These are phyloP conservation scores for Champsocephalus esox DNA, from an alignment of 2,797 vertebrate species.

Conservation along the genomic window DNA sequence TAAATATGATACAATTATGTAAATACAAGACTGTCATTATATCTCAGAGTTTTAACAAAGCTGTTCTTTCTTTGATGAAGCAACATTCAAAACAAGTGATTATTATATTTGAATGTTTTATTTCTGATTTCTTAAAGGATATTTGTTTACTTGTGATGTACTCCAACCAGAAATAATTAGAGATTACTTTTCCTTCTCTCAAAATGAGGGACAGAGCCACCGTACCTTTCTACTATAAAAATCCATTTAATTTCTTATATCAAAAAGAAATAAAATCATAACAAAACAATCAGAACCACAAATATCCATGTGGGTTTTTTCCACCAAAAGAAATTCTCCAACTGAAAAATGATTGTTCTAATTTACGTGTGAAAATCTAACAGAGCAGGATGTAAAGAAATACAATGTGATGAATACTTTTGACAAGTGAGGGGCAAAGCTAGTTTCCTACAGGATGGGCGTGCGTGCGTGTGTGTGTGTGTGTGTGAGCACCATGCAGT, in stretches of 20 bases:
- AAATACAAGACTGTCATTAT: conserved; percentile 43
- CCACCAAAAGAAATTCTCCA: conserved; percentile 77
- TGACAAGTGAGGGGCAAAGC: conserved; percentile 66
- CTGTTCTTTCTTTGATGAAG: conserved; percentile 36
- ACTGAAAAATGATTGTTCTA: conserved; percentile 77
- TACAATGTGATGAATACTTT: conserved; percentile 74
- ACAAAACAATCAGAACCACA: conserved; percentile 83
- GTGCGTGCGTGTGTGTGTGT: not conserved
- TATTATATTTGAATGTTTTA: conserved; percentile 80
- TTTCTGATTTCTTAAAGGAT: conserved; percentile 84
- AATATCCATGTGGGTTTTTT: conserved; percentile 80
- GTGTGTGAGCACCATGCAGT: conserved; percentile 80
- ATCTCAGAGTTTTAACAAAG: conserved; percentile 28
- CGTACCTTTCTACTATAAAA: conserved; percentile 90
- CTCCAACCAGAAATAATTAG: conserved; percentile 87
- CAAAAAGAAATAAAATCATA: conserved; percentile 82
- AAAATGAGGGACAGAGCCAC: conserved; percentile 84
- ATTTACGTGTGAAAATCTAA: conserved; percentile 70
- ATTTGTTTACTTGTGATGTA: conserved; percentile 81
- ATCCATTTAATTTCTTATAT: conserved; percentile 89
- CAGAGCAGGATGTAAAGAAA: conserved; percentile 53
- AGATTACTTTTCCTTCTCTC: conserved; percentile 58
- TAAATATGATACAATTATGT: conserved; percentile 71
- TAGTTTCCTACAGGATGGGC: conserved; percentile 56
- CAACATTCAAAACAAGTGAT: conserved; percentile 64